Evolutionary conservation across 2,797 vertebrate genomes (phyloP).

Genomic region (Euthynnus affinis): DNA sequence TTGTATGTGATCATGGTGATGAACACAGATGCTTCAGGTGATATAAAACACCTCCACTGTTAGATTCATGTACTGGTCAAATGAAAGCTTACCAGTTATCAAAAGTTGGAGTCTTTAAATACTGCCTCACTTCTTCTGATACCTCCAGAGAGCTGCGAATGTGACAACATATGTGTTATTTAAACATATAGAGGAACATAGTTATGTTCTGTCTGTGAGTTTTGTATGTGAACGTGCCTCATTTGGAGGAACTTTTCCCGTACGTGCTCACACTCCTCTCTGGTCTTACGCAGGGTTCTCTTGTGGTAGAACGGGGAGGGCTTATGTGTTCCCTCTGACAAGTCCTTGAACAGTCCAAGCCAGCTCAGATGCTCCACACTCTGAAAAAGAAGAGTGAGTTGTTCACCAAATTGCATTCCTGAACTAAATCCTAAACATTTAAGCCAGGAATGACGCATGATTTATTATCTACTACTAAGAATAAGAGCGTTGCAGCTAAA

Average conservation of each 20-base stretch:
- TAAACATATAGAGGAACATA: not conserved
- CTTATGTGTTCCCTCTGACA: slow-evolving; percentile 83
- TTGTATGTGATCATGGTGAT: slow-evolving; percentile 1
- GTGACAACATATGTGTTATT: not conserved
- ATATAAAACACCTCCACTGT: not conserved
- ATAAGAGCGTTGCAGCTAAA: too few relatives aligned
- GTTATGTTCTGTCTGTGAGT: not conserved
- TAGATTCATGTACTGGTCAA: not conserved
- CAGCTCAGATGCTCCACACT: slow-evolving; percentile 88
- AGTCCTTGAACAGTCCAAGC: slow-evolving; percentile 87
- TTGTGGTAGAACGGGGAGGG: slow-evolving; percentile 88
- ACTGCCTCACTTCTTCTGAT: slow-evolving; percentile 86
- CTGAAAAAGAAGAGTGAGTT: too few relatives aligned
- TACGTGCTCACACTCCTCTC: slow-evolving; percentile 85
- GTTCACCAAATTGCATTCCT: not conserved
- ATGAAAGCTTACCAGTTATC: slow-evolving; percentile 85
- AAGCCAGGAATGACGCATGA: not conserved
- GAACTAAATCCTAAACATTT: not conserved
- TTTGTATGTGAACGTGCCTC: slow-evolving; percentile 71
- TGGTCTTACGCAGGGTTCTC: slow-evolving; percentile 82
- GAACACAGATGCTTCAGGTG: not conserved
- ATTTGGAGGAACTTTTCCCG: slow-evolving; percentile 86
- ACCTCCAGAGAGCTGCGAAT: slow-evolving; percentile 84
- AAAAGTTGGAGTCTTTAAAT: slow-evolving; percentile 88
- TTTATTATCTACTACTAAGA: not conserved